Evolutionary conservation across 2,888 invertebrate genomes (phyloP), one percentile per base, ranked within the genome.

Genomic region (Cinara cedri): DNA sequence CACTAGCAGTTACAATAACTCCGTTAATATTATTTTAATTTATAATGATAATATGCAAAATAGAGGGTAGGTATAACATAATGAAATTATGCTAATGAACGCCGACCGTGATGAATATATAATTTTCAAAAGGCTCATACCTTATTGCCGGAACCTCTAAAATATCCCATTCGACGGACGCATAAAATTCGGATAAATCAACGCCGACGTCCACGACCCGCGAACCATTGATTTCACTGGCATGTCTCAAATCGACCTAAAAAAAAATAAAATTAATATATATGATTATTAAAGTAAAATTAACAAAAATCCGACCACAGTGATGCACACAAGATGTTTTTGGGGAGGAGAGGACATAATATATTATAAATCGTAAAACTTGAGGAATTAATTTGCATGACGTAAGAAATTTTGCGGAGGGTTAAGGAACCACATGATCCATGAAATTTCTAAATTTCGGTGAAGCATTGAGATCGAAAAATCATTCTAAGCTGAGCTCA

Each of bases 81-180:
- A 26, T 51, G 34, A 16, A 34, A 63, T 21, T n/a, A 26, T 60
- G 49, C 19, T 63, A 51, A 63, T 51, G 13, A n/a, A 26, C 14
- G 19, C 42, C 42, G 4, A 6, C 10, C 11, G 21, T 19, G 11
- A 60, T 26, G 26, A 26, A 60, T 26, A 51, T 19, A 44, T 13
- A 42, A 68, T 62, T 57, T 19, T 55, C 34, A 51, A 80, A 68
- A 21, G 16, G 84, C 87, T 88, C 85, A 4, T 34, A 93, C 94
- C 95, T 92, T 83, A 95, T 93, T 83, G 95, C 95, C 83, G 95
- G 96, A 85, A 97, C 98, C 88, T 95, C 95, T 82, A 98, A 89
- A 85, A 98, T 96, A 88, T 98, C 98, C 98, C 98, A 98, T 87
- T 98, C 98, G 76, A 98, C 98, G 82, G 96, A 97, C 89, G 95